Evolutionary conservation across 2,113 vertebrate genomes (phyloP), one percentile per base, ranked within the genome.

Genomic region (Pseudopipra pipra): DNA sequence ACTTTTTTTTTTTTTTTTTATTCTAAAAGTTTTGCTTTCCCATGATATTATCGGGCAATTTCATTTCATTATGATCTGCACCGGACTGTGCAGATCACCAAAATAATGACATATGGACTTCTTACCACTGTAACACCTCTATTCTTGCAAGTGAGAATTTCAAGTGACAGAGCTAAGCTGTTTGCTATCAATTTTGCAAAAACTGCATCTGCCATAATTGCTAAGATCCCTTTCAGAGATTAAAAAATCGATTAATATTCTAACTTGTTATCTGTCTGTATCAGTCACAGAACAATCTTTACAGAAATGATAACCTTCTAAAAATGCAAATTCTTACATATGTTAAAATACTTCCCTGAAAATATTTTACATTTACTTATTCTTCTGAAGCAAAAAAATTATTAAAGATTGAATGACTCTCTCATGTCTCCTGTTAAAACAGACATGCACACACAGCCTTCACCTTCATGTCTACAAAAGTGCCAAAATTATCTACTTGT

Each of bases 131-230:
- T 88, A 97, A 95, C 75, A 96, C 88, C 41, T 91, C 92, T 96
- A 23, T 89, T 96, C 80, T 95, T 94, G 76, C 92, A 97, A 98
- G 90, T 94, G 96, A 95, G 97, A 97, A 98, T 97, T 97, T 81
- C 28, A 51, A 97, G 86, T 96, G 97, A 97, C 96, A 97, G 96
- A 96, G 58, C 55, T 96, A 98, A 98, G 89, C 95, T 98, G 97
- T 91, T 96, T 97, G 94, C 87, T 98, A 96, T 96, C 97, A 97
- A 81, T 98, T 98, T 96, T 97, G 90, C 92, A 97, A 97, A 97
- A 96, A 91, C 11, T 11, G 30, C 96, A 97, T 94, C 96, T 98
- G 93, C 93, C 87, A 96, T 74, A 96, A 96, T 95, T 97, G 91
- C 90, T 84, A 94, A 96, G 81, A 96, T 97, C 87, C 85, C 96